Evolutionary conservation across 2,113 vertebrate species (phyloP).

Genomic region (Triplophysa rosa): DNA sequence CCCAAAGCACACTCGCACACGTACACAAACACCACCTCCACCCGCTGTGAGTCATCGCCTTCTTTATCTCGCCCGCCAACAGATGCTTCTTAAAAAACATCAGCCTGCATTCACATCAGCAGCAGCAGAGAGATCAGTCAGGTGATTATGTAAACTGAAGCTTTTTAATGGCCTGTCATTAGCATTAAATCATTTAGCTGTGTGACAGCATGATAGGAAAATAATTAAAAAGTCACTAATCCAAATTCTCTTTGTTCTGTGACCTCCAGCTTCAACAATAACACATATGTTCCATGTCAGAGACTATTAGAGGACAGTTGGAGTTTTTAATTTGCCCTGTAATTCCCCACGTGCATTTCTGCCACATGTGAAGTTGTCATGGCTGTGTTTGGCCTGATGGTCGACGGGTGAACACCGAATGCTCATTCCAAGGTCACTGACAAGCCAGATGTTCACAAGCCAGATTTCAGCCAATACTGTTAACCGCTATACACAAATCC

Average conservation of each 20-base stretch:
- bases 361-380: slow-evolving; percentile 12
- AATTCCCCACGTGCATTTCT: background rate
- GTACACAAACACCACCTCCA: background rate
- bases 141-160: slow-evolving; percentile 2
- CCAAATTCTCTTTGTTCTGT: slow-evolving; percentile 15
- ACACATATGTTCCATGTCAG: background rate
- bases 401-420: background rate
- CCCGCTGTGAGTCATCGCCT: background rate
- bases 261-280: background rate
- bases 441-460: slow-evolving; percentile 9
- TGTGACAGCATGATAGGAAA: slow-evolving; percentile 8
- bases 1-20: background rate
- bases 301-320: background rate
- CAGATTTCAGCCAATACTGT: background rate
- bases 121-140: background rate
- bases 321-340: background rate
- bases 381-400: background rate
- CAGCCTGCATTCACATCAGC: background rate
- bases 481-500: background rate
- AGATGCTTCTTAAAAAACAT: background rate
- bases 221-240: slow-evolving; percentile 27
- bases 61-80: background rate
- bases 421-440: background rate
- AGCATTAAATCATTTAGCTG: slow-evolving; percentile 18
- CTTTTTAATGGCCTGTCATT: slow-evolving; percentile 3